These are phyloP conservation scores for Catostomus latipinnis DNA, from an alignment of 2,797 vertebrate genomes.

Conservation along the genomic window DNA sequence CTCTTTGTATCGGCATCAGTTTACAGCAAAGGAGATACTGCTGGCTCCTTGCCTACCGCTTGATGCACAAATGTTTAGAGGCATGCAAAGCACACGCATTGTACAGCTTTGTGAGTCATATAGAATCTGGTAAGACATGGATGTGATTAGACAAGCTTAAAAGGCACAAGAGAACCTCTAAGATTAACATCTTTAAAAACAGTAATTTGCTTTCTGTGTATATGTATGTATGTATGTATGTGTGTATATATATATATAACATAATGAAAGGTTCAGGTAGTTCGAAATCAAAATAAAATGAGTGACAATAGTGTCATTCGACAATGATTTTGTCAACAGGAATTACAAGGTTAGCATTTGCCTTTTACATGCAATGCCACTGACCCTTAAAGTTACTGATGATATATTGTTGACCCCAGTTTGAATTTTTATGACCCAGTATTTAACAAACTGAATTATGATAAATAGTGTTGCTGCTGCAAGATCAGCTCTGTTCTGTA, in stretches of 20 bases:
- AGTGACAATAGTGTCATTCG: too few species aligned
- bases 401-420: constrained; percentile 53
- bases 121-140: background rate
- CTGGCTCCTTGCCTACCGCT: background rate
- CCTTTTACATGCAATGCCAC: constrained; percentile 56
- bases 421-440: constrained; percentile 40
- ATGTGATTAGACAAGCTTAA: too few species aligned
- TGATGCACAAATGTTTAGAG: background rate
- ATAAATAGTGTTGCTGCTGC: constrained; percentile 43
- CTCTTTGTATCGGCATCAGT: constrained; percentile 10
- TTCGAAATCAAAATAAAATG: too few species aligned
- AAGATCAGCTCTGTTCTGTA: constrained; percentile 51
- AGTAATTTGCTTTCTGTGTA: too few species aligned
- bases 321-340: constrained; percentile 26
- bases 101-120: background rate
- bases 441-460: constrained; percentile 43
- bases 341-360: constrained; percentile 85
- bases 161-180: too few species aligned
- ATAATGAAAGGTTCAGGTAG: too few species aligned
- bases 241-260: too few species aligned
- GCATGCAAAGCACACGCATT: background rate
- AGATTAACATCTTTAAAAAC: too few species aligned
- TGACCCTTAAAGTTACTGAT: constrained; percentile 47
- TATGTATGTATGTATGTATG: too few species aligned
- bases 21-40: background rate